These are phyloP conservation scores for Amphipyra berbera DNA, from an alignment of 2,888 invertebrate species.

Conservation along the genomic window DNA sequence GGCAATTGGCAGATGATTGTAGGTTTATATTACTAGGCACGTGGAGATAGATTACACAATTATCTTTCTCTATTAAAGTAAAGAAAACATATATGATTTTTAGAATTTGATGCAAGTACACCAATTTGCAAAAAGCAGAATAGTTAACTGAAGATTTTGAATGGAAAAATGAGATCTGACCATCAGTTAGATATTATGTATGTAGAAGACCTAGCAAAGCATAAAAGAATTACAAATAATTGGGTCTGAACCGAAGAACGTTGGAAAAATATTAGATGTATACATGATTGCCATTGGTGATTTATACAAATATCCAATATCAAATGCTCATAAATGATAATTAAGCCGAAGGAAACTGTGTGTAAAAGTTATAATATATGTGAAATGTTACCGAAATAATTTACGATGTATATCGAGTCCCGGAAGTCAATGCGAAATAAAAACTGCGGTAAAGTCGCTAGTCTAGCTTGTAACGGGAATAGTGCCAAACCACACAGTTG, in stretches of 20 bases:
- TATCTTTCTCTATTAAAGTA: too few species aligned
- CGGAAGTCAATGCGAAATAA: constrained; percentile 45
- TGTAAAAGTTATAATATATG: constrained; percentile 6
- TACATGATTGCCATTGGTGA: background rate
- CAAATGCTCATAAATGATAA: background rate
- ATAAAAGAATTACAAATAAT: too few species aligned
- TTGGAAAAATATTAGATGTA: background rate
- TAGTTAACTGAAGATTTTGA: too few species aligned
- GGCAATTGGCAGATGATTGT: background rate
- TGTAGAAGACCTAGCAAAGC: too few species aligned
- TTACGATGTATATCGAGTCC: constrained; percentile 22
- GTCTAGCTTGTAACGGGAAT: constrained; percentile 31
- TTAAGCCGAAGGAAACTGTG: background rate
- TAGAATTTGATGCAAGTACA: too few species aligned
- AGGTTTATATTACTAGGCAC: too few species aligned
- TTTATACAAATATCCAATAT: background rate
- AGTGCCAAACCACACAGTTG: constrained; percentile 27
- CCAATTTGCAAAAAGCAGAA: too few species aligned
- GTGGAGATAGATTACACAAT: too few species aligned
- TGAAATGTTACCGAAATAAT: constrained; percentile 31
- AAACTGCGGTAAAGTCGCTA: constrained; percentile 30
- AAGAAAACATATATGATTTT: too few species aligned
- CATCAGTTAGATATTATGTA: too few species aligned
- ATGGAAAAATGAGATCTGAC: too few species aligned
- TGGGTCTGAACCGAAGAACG: background rate